phyloP scores from a whole-genome alignment of 2,797 vertebrate species.

The Coluber constrictor region DNA sequence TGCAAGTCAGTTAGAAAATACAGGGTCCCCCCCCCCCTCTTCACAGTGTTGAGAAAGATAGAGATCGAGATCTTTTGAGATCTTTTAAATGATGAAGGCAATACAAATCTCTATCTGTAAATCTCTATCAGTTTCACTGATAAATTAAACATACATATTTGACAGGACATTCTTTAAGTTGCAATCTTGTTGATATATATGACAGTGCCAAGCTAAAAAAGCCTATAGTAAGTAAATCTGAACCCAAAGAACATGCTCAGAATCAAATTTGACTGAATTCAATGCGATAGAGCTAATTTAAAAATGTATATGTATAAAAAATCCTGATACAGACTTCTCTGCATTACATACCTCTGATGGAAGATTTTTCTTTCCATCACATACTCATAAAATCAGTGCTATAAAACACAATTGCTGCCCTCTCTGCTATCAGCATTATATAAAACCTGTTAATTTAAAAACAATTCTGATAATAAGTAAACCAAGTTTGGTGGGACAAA shows the following conservation, averaged over 20 bases:
- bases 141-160: slow-evolving; percentile 9
- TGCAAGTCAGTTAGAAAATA: not conserved
- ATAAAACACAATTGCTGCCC: not conserved
- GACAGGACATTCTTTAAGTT: not conserved
- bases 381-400: not conserved
- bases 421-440: not conserved
- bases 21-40: not conserved
- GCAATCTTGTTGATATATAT: not conserved
- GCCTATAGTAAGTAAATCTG: not conserved
- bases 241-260: not conserved
- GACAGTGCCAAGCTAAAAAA: not conserved
- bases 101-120: slow-evolving; percentile 45
- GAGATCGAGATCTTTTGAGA: slow-evolving; percentile 11
- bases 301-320: not conserved
- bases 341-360: not conserved
- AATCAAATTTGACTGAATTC: not conserved
- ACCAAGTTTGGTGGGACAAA: not conserved
- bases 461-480: not conserved
- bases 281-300: not conserved
- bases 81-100: slow-evolving; percentile 40
- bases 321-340: not conserved
- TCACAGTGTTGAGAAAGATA: slow-evolving; percentile 27
- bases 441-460: not conserved
- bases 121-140: slow-evolving; percentile 23
- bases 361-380: not conserved